Evolutionary conservation across 2,888 invertebrate species (phyloP).

Genomic region (Sarcophaga variegata): DNA sequence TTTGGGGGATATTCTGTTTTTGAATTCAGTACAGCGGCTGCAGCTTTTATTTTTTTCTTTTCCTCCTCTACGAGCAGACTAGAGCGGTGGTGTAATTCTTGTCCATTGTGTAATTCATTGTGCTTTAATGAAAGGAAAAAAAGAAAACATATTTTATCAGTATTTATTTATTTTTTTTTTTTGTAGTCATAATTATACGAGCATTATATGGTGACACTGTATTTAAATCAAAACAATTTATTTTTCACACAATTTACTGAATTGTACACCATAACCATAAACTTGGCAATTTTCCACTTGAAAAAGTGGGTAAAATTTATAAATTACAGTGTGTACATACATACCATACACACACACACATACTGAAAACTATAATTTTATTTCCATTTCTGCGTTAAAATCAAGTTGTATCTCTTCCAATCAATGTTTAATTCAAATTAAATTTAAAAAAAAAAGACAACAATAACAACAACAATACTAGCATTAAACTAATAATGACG

Average conservation of each 20-base stretch:
- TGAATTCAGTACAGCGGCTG: background rate
- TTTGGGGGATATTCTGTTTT: conserved; percentile 10
- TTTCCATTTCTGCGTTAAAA: conserved; percentile 34
- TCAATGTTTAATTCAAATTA: conserved; percentile 3
- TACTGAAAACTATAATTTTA: background rate
- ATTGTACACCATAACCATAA: conserved; percentile 36
- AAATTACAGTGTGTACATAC: conserved; percentile 32
- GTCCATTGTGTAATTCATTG: conserved; percentile 58
- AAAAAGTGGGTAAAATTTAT: conserved; percentile 60
- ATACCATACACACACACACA: background rate
- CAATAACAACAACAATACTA: background rate
- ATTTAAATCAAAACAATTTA: conserved; percentile 7
- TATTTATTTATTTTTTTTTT: background rate
- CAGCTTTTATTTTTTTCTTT: conserved; percentile 78
- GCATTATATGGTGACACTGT: background rate
- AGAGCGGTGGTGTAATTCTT: conserved; percentile 34
- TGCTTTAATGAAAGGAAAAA: conserved; percentile 58
- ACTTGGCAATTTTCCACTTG: conserved; percentile 63
- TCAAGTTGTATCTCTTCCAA: conserved; percentile 39
- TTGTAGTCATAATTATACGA: conserved; percentile 4
- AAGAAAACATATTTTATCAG: background rate
- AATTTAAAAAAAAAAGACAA: background rate
- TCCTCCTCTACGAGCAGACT: conserved; percentile 55
- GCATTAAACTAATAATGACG: conserved; percentile 15
- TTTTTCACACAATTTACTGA: conserved; percentile 42